Base-by-base conservation (phyloP, 2,888 invertebrate genomes). In the Erebia epiphron region DNA sequence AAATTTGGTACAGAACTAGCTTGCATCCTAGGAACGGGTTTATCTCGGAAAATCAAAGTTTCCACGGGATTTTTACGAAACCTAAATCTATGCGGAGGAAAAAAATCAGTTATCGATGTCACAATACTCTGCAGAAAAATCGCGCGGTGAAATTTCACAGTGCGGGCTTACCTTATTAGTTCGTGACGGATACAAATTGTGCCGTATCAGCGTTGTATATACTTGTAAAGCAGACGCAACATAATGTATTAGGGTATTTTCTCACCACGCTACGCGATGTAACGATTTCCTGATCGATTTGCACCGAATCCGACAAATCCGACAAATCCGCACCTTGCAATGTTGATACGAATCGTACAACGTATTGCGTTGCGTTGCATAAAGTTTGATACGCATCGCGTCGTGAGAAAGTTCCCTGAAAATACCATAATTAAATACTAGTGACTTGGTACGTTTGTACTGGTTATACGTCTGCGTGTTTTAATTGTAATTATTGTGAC, bases 321-420 rank as follows among this genome's bases (percentile, higher is more conserved):
- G 75, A 75, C 75, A 75, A 68, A 66, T 76, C 76, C 46, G 75
- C 77, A 75, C 77, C 79, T 75, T 79, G 76, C 75, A 79, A 76
- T 72, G 79, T 77, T 68, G 79, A 79, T 73, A 79, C 79, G 77
- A 77, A 79, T 77, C 79, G 77, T 75, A 79, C 79, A 71, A 79
- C 79, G 73, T 79, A 79, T 68, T 79, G 77, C 66, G 79, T 79
- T 75, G 79, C 79, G 79, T 78, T 77, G 79, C 79, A 79, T 76
- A 79, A 73, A 75, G 77, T 78, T 78, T 79, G 79, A 76, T 79
- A 76, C 76, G 79, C 78, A 75, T 79, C 79, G 77, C 79, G 79
- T 79, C 79, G 79, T 79, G 79, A 78, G 78, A 79, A 77, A 78
- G 74, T 75, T 75, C 79, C 79, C 79, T 79, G 79, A 80, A 80